Percentiles rank a stretch among this genome's conserved stretches.
Conservation (phyloP, 1,140 invertebrate species). For the Monochamus saltuarius region DNA sequence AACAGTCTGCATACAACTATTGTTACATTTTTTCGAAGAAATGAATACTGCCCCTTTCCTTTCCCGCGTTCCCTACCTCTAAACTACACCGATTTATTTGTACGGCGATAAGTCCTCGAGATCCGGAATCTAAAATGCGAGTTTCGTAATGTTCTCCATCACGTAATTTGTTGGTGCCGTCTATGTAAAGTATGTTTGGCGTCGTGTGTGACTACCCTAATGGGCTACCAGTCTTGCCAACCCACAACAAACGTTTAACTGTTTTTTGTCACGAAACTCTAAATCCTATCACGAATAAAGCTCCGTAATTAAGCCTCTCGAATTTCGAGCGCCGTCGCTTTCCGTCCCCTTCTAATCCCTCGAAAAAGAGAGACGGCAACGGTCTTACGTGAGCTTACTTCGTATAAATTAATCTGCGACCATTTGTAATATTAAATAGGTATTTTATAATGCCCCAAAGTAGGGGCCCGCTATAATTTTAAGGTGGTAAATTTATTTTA, state of each 20-base stretch:
- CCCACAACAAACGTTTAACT: constrained; percentile 19
- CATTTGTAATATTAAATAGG: constrained; percentile 1
- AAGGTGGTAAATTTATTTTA: constrained; percentile 12
- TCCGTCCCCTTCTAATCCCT: neutral
- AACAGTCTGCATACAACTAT: too few relatives aligned
- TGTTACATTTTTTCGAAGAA: too few relatives aligned
- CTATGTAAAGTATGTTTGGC: constrained; percentile 15
- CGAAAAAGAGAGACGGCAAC: too few relatives aligned
- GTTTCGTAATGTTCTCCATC: neutral
- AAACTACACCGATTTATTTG: too few relatives aligned
- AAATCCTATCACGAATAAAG: constrained; percentile 19
- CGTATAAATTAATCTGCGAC: neutral
- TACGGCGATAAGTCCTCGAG: too few relatives aligned
- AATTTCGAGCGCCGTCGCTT: neutral
- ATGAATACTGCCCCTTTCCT: too few relatives aligned
- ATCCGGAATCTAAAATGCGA: too few relatives aligned
- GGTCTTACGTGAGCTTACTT: neutral
- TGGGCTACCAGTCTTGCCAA: constrained; percentile 16
- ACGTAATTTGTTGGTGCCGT: constrained; percentile 14
- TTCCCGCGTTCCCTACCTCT: too few relatives aligned
- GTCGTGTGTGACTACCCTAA: constrained; percentile 18
- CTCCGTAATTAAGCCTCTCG: constrained; percentile 11
- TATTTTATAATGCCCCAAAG: constrained; percentile 7
- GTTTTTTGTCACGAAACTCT: constrained; percentile 21
- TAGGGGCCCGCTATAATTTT: constrained; percentile 3